phyloP scores from a whole-genome alignment of 53 echinoderm and acorn worm genomes.

The Henricia sp. region DNA sequence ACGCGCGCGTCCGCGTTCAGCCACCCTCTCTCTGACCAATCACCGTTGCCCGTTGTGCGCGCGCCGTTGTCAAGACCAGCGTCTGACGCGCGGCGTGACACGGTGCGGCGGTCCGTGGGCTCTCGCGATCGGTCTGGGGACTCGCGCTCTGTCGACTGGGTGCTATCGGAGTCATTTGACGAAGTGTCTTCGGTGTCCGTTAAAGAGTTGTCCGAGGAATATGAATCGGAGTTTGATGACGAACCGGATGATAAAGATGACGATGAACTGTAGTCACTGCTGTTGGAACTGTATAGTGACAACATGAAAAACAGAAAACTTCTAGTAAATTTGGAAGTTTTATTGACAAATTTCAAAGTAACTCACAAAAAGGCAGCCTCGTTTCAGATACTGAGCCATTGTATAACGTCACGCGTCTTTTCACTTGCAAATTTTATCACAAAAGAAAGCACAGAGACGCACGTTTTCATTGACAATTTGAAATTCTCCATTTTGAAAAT shows the following conservation, averaged over 20 bases:
- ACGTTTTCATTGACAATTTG: too few species aligned
- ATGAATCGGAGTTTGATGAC: constrained; percentile 5
- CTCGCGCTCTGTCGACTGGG: not conserved
- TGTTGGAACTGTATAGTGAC: not conserved
- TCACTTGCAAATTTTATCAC: too few species aligned
- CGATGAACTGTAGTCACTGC: constrained; percentile 37
- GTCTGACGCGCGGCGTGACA: not conserved
- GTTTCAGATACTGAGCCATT: not conserved
- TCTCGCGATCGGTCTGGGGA: not conserved
- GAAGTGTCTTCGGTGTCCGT: not conserved
- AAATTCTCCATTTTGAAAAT: too few species aligned
- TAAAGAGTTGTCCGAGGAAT: not conserved
- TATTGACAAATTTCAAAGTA: too few species aligned
- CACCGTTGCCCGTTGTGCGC: constrained; percentile 1
- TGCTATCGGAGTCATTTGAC: not conserved
- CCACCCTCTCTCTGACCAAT: constrained; percentile 18
- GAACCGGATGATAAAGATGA: not conserved
- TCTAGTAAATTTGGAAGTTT: not conserved
- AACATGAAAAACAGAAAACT: not conserved
- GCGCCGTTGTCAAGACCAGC: not conserved
- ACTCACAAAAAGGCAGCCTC: too few species aligned
- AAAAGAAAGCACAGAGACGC: too few species aligned
- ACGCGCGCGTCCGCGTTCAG: not conserved
- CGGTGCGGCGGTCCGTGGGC: not conserved
- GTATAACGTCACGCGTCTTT: too few species aligned